Conservation (phyloP, 2,113 vertebrate genomes). For the Percina caprodes region DNA sequence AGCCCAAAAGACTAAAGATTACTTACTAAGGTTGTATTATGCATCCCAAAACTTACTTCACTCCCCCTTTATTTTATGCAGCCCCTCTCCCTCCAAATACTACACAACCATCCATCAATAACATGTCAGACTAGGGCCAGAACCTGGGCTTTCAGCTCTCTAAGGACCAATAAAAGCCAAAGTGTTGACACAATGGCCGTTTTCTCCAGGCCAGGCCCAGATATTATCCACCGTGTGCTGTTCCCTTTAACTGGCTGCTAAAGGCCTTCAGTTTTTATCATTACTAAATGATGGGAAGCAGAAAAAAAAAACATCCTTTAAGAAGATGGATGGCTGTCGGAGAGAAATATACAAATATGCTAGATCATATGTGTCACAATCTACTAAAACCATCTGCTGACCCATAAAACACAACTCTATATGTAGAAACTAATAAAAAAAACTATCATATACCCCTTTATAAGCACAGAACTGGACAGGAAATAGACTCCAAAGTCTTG, state of each 20-base stretch:
- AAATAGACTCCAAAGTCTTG: slow-evolving; percentile 42
- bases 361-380: slow-evolving; percentile 13
- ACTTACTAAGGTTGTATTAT: slow-evolving; percentile 64
- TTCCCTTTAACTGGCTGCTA: slow-evolving; percentile 59
- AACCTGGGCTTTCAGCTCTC: slow-evolving; percentile 70
- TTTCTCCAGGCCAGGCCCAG: slow-evolving; percentile 64
- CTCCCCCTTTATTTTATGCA: slow-evolving; percentile 54
- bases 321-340: slow-evolving; percentile 41
- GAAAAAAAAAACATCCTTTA: slow-evolving; percentile 61
- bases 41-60: slow-evolving; percentile 64
- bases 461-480: slow-evolving; percentile 41
- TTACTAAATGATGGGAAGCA: slow-evolving; percentile 68
- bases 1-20: slow-evolving; percentile 55
- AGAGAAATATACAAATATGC: slow-evolving; percentile 9
- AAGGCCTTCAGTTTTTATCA: slow-evolving; percentile 71
- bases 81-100: slow-evolving; percentile 55
- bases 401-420: slow-evolving; percentile 60
- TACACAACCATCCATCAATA: slow-evolving; percentile 77
- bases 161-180: slow-evolving; percentile 77
- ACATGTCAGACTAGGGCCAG: slow-evolving; percentile 64
- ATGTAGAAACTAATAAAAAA: slow-evolving; percentile 69
- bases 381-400: slow-evolving; percentile 49
- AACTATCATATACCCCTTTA: slow-evolving; percentile 54
- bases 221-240: slow-evolving; percentile 60
- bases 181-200: slow-evolving; percentile 79